phyloP scores from a whole-genome alignment of 2,797 vertebrate genomes.

The Siniperca obscura region DNA sequence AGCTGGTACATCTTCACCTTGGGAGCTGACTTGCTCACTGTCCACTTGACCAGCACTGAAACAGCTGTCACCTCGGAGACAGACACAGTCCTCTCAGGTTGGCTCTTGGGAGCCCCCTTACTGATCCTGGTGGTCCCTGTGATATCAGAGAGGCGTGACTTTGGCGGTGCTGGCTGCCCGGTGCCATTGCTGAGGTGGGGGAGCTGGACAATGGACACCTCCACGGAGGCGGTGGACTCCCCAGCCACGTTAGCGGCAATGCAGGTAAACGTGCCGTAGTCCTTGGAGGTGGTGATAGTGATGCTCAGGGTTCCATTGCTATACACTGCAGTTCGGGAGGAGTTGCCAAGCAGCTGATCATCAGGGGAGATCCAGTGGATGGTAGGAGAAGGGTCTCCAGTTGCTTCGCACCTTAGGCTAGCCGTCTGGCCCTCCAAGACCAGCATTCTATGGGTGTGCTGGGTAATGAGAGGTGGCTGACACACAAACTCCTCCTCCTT shows the following conservation, averaged over 20 bases:
- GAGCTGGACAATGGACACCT: conserved; percentile 93
- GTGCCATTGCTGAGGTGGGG: conserved; percentile 93
- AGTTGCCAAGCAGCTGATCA: conserved; percentile 90
- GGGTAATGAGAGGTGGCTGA: conserved; percentile 93
- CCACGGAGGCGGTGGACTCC: conserved; percentile 91
- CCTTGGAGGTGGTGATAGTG: conserved; percentile 92
- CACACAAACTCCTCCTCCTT: conserved; percentile 93
- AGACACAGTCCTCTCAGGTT: conserved; percentile 87
- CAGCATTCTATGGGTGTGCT: conserved; percentile 92
- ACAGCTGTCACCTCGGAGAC: conserved; percentile 92
- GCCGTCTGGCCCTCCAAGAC: conserved; percentile 93
- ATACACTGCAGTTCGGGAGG: conserved; percentile 88
- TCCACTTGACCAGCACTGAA: conserved; percentile 93
- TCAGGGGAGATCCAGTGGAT: conserved; percentile 96
- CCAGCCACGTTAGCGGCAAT: conserved; percentile 94
- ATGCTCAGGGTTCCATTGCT: conserved; percentile 94
- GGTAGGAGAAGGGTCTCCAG: conserved; percentile 91
- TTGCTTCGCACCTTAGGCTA: conserved; percentile 91
- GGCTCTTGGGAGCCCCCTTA: conserved; percentile 85
- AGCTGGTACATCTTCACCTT: conserved; percentile 97
- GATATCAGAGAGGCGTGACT: conserved; percentile 94
- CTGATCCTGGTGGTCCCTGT: conserved; percentile 89
- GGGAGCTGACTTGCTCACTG: conserved; percentile 90
- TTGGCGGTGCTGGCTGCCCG: conserved; percentile 84
- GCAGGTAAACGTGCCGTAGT: conserved; percentile 94